A percentile compares a stretch with the other conserved stretches of the same genome.
Evolutionary conservation across 2,113 vertebrate species (phyloP).

Genomic region (Urocolius indicus): DNA sequence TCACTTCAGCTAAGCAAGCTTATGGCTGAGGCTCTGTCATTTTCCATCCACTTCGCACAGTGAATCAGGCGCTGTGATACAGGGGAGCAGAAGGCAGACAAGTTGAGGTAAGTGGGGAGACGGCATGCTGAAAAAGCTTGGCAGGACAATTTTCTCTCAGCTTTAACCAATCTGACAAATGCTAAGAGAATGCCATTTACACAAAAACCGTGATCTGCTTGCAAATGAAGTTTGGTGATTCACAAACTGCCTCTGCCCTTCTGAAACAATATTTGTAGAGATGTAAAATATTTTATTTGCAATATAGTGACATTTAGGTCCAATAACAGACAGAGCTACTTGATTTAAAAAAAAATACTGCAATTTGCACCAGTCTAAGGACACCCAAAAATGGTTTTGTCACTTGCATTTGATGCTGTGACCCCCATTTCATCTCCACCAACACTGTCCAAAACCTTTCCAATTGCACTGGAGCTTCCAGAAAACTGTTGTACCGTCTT

Average conservation of each 20-base stretch:
- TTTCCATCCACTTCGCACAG: neutral
- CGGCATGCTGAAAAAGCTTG: neutral
- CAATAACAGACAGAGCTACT: neutral
- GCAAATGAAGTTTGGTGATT: constrained; percentile 18
- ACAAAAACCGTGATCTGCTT: neutral
- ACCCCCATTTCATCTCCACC: neutral
- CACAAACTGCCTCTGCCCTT: neutral
- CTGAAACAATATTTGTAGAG: neutral
- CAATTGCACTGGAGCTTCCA: neutral
- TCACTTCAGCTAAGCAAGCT: constrained; percentile 17
- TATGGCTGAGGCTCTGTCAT: constrained; percentile 16
- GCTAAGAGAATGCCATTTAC: neutral
- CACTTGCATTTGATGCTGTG: neutral
- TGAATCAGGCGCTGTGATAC: neutral
- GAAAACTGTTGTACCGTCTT: neutral
- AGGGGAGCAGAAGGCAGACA: constrained; percentile 10
- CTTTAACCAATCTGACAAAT: constrained; percentile 27
- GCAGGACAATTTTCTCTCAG: neutral
- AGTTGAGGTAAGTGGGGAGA: neutral
- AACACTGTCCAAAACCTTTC: neutral
- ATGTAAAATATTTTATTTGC: neutral
- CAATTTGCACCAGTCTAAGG: neutral
- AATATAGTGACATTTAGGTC: neutral
- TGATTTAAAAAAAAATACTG: neutral
- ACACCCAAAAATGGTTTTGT: neutral